A percentile compares a stretch with the other conserved stretches of the same genome.
Conservation (phyloP, 2,113 vertebrate species). For the Corythoichthys intestinalis region DNA sequence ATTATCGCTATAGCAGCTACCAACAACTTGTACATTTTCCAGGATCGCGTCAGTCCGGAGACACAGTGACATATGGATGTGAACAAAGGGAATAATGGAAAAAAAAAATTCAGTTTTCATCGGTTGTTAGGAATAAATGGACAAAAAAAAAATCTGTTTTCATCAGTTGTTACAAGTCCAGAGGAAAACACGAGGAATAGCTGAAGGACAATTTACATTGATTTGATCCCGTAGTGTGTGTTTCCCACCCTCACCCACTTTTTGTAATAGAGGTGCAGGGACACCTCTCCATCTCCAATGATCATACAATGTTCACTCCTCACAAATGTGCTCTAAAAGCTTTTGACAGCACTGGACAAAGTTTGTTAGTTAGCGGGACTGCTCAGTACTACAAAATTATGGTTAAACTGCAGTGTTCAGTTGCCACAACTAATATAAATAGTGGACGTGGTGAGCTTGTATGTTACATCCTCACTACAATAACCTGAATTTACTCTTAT, state of each 20-base stretch:
- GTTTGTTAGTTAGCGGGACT: background rate
- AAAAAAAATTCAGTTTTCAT: background rate
- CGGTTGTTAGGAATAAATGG: background rate
- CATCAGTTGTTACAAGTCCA: background rate
- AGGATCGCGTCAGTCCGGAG: slow-evolving; percentile 92
- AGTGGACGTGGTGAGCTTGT: background rate
- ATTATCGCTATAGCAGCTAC: slow-evolving; percentile 97
- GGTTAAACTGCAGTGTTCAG: background rate
- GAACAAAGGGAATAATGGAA: background rate
- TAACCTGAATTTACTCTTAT: background rate
- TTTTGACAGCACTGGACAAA: slow-evolving; percentile 22
- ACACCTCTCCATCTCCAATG: slow-evolving; percentile 45
- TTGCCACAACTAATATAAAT: background rate
- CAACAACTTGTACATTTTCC: slow-evolving; percentile 99
- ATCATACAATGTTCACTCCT: slow-evolving; percentile 40
- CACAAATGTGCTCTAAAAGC: slow-evolving; percentile 24
- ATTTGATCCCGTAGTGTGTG: slow-evolving; percentile 16
- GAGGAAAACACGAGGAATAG: background rate
- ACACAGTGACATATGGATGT: slow-evolving; percentile 60
- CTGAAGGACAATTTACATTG: background rate
- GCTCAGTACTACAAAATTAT: slow-evolving; percentile 1
- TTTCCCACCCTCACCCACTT: slow-evolving; percentile 34
- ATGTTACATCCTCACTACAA: background rate
- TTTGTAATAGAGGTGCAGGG: slow-evolving; percentile 60
- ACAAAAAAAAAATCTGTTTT: slow-evolving; percentile 1